Conservation (phyloP, 2,888 invertebrate species). For the Netelia fuscicornis region DNA sequence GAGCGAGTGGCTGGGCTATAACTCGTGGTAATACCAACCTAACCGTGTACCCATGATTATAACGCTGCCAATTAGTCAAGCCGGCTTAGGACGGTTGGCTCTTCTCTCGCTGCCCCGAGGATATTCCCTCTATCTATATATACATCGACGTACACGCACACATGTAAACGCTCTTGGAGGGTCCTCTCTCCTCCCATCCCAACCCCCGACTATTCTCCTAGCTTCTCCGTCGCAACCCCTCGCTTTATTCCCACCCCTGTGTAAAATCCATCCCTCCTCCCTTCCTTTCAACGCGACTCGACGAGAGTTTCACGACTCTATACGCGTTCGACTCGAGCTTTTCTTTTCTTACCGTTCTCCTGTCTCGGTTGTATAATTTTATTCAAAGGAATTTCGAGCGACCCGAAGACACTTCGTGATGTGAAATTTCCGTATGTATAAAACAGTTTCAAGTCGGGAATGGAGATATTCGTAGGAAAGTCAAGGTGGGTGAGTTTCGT, state of each 20-base stretch:
- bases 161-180: conserved; percentile 54
- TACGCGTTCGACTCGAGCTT: conserved; percentile 6
- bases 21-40: conserved; percentile 85
- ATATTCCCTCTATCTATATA: conserved; percentile 71
- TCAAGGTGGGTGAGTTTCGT: conserved; percentile 9
- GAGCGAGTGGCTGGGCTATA: conserved; percentile 78
- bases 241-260: conserved; percentile 31
- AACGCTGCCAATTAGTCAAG: conserved; percentile 85
- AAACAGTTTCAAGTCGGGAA: neutral
- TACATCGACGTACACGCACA: conserved; percentile 43
- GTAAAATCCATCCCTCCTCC: neutral
- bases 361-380: conserved; percentile 34
- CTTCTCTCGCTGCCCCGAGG: conserved; percentile 74
- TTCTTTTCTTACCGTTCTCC: conserved; percentile 47
- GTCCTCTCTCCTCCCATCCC: conserved; percentile 48
- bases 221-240: conserved; percentile 33
- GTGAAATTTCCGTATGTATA: neutral
- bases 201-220: conserved; percentile 35
- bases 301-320: conserved; percentile 3
- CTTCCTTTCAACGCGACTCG: conserved; percentile 37
- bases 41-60: conserved; percentile 85
- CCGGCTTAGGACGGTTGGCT: conserved; percentile 83
- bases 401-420: neutral
- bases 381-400: conserved; percentile 45
- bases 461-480: neutral